Evolutionary conservation across 2,888 invertebrate genomes (phyloP).

Genomic region (Autographa gamma): DNA sequence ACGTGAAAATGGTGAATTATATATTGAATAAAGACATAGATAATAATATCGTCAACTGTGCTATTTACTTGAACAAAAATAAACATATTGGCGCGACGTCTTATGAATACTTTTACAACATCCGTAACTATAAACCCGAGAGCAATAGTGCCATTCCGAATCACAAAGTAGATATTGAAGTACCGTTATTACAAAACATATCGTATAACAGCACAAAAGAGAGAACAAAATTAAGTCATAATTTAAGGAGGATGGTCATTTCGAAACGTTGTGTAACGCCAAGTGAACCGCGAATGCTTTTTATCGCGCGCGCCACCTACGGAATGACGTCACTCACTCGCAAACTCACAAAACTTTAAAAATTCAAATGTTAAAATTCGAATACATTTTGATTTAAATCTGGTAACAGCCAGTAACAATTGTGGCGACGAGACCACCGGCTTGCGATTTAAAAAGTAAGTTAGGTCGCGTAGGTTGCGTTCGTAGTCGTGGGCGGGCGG

Average conservation of each 20-base stretch:
- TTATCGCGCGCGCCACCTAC: conserved; percentile 83
- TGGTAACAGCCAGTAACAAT: conserved; percentile 68
- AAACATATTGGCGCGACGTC: conserved; percentile 12
- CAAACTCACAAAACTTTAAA: conserved; percentile 63
- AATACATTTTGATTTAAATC: conserved; percentile 59
- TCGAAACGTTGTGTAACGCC: conserved; percentile 79
- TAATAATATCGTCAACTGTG: conserved; percentile 6
- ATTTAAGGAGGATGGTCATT: conserved; percentile 82
- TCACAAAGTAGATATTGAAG: conserved; percentile 69
- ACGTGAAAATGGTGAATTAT: conserved; percentile 25
- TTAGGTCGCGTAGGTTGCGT: conserved; percentile 82
- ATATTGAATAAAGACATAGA: conserved; percentile 12
- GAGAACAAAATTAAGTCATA: conserved; percentile 86
- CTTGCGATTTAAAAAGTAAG: conserved; percentile 83
- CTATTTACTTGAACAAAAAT: conserved; percentile 15
- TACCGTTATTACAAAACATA: conserved; percentile 77
- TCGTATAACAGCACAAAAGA: conserved; percentile 78
- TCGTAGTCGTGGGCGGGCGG: conserved; percentile 84
- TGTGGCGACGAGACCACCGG: conserved; percentile 77
- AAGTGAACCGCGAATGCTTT: conserved; percentile 70
- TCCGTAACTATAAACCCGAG: conserved; percentile 52
- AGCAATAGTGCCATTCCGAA: conserved; percentile 64
- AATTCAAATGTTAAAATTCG: conserved; percentile 61
- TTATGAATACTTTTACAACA: conserved; percentile 45
- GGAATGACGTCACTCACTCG: conserved; percentile 78